Base-by-base conservation (phyloP, 2,113 vertebrate genomes). In the Prochilodus magdalenae region DNA sequence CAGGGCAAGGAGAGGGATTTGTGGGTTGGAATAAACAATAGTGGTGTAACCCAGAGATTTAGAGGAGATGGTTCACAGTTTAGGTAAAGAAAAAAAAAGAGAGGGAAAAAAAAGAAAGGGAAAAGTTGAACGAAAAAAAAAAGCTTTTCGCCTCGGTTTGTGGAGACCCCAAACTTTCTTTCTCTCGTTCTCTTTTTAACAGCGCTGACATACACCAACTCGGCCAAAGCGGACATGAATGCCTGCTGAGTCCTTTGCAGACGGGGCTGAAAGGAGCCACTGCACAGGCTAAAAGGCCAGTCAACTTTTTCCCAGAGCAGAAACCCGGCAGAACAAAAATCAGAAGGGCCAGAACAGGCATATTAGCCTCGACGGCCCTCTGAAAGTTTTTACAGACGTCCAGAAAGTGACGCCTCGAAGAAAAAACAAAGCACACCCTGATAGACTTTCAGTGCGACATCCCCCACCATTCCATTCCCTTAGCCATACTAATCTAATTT, bases 1-100 rank as follows among this genome's bases (percentile, higher is more conserved):
- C 75, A 72, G 75, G 75, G 84, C 55, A 44, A 76, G 44, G 69
- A 76, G 81, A 47, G 57, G 77, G 57, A 80, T 82, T 80, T 82
- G 76, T 82, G 83, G 57, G 59, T 79, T 86, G 88, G 85, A 87
- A 86, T 79, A 86, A 84, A 83, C 82, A 83, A 86, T 86, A 66
- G 75, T 63, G 76, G 79, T 30, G 63, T 74, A 79, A 65, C 47
- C 65, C 81, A 63, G 74, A 79, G 77, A 80, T 76, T 83, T 80
- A 79, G 80, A 57, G 70, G 57, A 79, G 70, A 83, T 75, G 71
- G 71, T 78, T 79, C 77, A 60, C 59, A 65, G 53, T 85, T 74
- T 82, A 67, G 36, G 29, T 67, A 47, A 3, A 53, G 40, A 77
- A 57, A 76, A 76, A 62, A 20, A 29, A 22, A 2, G 2, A 29